phyloP scores from a whole-genome alignment of 1,140 invertebrate genomes.

The Melitaea cinxia region DNA sequence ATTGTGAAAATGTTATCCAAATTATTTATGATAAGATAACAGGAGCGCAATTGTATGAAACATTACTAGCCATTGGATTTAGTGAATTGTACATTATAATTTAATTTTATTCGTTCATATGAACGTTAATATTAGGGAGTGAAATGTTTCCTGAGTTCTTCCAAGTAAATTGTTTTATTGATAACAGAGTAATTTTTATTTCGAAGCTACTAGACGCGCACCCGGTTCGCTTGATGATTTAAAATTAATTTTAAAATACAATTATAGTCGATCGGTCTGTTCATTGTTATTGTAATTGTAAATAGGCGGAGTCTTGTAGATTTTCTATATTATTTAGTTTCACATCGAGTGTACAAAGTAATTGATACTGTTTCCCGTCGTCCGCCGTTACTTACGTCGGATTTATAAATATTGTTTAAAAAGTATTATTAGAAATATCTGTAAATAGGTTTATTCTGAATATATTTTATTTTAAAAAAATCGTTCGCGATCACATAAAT shows the following conservation, averaged over 20 bases:
- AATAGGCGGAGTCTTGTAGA: conserved; percentile 76
- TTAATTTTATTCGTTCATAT: conserved; percentile 21
- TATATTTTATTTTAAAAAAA: conserved; percentile 59
- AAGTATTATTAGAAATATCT: conserved; percentile 78
- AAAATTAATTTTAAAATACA: not conserved
- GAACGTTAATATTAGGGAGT: conserved; percentile 22
- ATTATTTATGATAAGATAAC: conserved; percentile 62
- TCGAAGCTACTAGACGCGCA: not conserved
- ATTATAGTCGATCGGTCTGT: conserved; percentile 7
- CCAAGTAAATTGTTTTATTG: conserved; percentile 38
- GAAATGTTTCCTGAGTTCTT: conserved; percentile 60
- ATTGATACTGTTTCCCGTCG: conserved; percentile 58
- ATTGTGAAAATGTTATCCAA: conserved; percentile 62
- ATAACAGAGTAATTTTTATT: not conserved
- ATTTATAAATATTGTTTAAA: conserved; percentile 79
- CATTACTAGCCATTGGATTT: conserved; percentile 59
- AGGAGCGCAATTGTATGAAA: conserved; percentile 62
- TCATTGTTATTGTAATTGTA: conserved; percentile 73
- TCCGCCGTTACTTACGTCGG: conserved; percentile 55
- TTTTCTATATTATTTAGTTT: conserved; percentile 75
- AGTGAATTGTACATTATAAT: conserved; percentile 48
- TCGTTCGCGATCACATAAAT: conserved; percentile 41
- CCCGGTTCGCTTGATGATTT: not conserved
- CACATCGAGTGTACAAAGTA: conserved; percentile 75
- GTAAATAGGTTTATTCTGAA: conserved; percentile 76